phyloP scores from a whole-genome alignment of 1,140 invertebrate genomes.

The Cardiocondyla obscurior region DNA sequence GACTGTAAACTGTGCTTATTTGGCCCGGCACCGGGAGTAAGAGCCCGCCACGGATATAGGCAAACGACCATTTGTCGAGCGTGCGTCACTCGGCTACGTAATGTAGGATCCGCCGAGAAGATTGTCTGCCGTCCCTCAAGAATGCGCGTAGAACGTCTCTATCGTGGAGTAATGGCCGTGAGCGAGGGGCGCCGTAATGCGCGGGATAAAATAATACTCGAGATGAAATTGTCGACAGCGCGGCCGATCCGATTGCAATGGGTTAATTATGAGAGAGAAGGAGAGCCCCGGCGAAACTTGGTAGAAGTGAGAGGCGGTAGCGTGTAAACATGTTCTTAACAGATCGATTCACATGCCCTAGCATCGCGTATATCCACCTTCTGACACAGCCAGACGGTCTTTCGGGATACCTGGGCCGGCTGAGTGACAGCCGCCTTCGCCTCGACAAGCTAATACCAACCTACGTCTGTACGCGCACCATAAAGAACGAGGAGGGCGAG shows the following conservation, averaged over 20 bases:
- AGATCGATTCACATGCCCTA: constrained; percentile 67
- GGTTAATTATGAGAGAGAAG: neutral
- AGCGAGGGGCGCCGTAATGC: neutral
- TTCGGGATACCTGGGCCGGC: constrained; percentile 58
- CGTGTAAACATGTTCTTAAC: constrained; percentile 75
- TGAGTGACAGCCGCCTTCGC: constrained; percentile 70
- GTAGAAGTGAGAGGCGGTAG: constrained; percentile 66
- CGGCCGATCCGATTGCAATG: neutral
- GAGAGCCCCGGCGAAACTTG: constrained; percentile 15
- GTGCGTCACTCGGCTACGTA: constrained; percentile 51
- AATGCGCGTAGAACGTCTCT: neutral
- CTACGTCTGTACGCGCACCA: constrained; percentile 70
- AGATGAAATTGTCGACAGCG: neutral
- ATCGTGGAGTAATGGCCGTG: neutral
- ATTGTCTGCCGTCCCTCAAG: neutral
- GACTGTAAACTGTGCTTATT: constrained; percentile 79
- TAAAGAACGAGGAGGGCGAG: constrained; percentile 61
- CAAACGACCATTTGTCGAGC: constrained; percentile 74
- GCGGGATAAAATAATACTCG: neutral
- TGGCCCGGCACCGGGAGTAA: constrained; percentile 59
- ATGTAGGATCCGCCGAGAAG: constrained; percentile 3
- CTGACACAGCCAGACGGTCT: constrained; percentile 70
- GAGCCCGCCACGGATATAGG: constrained; percentile 52
- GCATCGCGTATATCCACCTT: constrained; percentile 41
- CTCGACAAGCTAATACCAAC: constrained; percentile 84